phyloP scores from a whole-genome alignment of 2,888 invertebrate species.

The Seira musarum region DNA sequence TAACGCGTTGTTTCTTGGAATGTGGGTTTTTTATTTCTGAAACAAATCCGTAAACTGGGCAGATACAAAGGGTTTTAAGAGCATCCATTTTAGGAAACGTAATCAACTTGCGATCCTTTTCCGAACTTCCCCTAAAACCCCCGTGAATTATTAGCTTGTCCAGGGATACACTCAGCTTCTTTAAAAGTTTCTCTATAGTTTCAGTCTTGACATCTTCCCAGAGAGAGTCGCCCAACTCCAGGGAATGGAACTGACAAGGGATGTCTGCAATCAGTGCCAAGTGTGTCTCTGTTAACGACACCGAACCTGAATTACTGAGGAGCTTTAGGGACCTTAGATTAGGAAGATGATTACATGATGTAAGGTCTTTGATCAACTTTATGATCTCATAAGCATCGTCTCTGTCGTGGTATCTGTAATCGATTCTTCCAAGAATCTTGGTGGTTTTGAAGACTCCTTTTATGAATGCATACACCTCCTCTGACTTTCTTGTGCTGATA shows the following conservation, averaged over 20 bases:
- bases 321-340: conserved; percentile 36
- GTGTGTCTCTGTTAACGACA: conserved; percentile 21
- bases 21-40: conserved; percentile 53
- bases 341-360: neutral
- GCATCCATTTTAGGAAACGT: conserved; percentile 52
- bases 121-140: conserved; percentile 45
- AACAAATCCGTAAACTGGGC: conserved; percentile 59
- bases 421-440: conserved; percentile 28
- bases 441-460: conserved; percentile 36
- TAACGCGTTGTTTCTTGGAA: conserved; percentile 44
- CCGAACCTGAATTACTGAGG: conserved; percentile 29
- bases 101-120: conserved; percentile 49
- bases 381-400: conserved; percentile 40
- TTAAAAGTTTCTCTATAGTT: conserved; percentile 49
- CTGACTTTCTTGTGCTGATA: conserved; percentile 3
- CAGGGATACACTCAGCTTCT: conserved; percentile 27
- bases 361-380: conserved; percentile 10
- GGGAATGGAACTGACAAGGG: conserved; percentile 4
- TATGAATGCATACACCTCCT: conserved; percentile 7
- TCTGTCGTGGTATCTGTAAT: conserved; percentile 40
- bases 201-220: conserved; percentile 60
- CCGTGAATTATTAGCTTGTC: conserved; percentile 60
- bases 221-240: conserved; percentile 61
- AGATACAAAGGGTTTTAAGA: conserved; percentile 52
- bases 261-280: conserved; percentile 10